A percentile compares a stretch with the other conserved stretches of the same genome.
Conservation (phyloP, 2,113 vertebrate genomes). For the Pelvicachromis taeniatus region DNA sequence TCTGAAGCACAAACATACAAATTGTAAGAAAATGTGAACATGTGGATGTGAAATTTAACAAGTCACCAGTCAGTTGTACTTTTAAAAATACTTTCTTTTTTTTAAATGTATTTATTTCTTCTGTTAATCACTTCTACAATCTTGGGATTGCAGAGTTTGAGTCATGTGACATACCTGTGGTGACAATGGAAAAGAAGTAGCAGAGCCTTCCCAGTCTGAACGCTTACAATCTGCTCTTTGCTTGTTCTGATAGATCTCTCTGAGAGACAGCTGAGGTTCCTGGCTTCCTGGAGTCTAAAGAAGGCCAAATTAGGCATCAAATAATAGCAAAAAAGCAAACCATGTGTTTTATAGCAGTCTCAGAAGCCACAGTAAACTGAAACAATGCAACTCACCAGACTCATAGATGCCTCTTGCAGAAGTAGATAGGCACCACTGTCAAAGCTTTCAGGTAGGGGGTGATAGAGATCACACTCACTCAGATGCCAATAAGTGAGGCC, state of each 20-base stretch:
- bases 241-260: constrained; percentile 86
- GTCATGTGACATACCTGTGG: constrained; percentile 76
- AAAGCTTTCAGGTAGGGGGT: constrained; percentile 80
- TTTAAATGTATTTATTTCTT: no score
- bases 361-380: background rate
- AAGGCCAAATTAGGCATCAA: background rate
- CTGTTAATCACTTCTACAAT: background rate
- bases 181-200: constrained; percentile 69
- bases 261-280: constrained; percentile 77
- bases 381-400: constrained; percentile 68
- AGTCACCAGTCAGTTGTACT: background rate
- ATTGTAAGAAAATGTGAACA: background rate
- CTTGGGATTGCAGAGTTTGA: background rate
- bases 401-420: constrained; percentile 60
- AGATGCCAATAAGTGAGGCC: constrained; percentile 89
- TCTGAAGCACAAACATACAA: constrained; percentile 60
- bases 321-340: no score
- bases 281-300: constrained; percentile 62
- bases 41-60: background rate
- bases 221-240: constrained; percentile 73
- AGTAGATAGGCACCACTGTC: constrained; percentile 67
- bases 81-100: no score
- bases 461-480: constrained; percentile 83
- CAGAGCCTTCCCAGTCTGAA: constrained; percentile 69
- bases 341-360: background rate